Conservation (phyloP, 2,113 vertebrate genomes). For the Loxodonta africana region DNA sequence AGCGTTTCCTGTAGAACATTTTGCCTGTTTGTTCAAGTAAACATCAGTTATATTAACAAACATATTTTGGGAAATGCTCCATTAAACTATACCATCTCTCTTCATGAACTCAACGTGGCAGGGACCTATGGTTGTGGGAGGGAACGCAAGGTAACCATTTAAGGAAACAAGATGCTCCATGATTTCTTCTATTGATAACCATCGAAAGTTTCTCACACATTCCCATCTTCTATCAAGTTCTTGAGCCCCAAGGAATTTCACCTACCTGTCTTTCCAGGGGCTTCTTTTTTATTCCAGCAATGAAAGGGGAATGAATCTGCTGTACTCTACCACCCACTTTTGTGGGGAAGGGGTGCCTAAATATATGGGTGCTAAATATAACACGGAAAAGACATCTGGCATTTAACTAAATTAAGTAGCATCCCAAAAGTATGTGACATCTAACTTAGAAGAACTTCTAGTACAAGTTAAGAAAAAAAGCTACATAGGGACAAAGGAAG, state of each 20-base stretch:
- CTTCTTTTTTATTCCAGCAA: not conserved
- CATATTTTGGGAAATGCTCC: not conserved
- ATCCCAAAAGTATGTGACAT: not conserved
- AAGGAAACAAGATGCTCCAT: not conserved
- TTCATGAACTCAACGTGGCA: not conserved
- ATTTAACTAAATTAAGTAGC: not conserved
- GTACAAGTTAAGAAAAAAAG: not conserved
- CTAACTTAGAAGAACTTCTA: constrained; percentile 23
- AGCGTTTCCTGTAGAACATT: not conserved
- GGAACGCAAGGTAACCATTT: not conserved
- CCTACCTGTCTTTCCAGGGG: not conserved
- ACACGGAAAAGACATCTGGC: not conserved
- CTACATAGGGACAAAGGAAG: not conserved
- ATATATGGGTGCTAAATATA: not conserved
- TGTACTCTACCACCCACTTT: not conserved
- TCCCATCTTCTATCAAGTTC: not conserved
- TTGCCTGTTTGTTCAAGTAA: constrained; percentile 1
- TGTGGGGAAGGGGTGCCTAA: not conserved
- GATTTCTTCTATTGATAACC: not conserved
- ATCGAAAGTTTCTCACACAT: not conserved
- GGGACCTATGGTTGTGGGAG: not conserved
- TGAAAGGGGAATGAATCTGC: not conserved
- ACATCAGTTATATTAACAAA: constrained; percentile 22
- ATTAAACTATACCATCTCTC: not conserved
- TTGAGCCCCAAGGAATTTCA: not conserved